These are phyloP conservation scores for Pecten maximus DNA, from an alignment of 2,888 invertebrate species.

Conservation along the genomic window DNA sequence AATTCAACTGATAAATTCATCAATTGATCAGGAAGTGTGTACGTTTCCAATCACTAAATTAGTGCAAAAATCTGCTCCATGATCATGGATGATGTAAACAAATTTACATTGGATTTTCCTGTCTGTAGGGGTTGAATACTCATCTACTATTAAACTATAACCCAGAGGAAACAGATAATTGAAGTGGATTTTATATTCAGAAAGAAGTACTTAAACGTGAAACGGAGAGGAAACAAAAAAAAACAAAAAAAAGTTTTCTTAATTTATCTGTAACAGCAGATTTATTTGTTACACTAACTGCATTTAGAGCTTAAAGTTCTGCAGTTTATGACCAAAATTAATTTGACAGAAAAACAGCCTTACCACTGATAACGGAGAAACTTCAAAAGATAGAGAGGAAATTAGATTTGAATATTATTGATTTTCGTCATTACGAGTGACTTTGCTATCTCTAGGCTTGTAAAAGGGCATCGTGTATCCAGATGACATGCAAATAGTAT, in stretches of 20 bases:
- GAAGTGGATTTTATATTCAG: neutral
- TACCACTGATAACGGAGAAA: neutral
- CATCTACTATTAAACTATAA: neutral
- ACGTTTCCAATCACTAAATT: neutral
- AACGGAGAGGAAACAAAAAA: too few species aligned
- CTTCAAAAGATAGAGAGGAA: constrained; percentile 9
- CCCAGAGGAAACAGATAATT: neutral
- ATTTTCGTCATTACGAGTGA: neutral
- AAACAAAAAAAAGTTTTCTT: neutral
- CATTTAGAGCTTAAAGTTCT: constrained; percentile 24
- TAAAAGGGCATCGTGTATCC: neutral
- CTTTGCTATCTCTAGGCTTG: neutral
- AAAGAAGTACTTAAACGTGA: neutral
- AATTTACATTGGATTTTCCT: neutral
- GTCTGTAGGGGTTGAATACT: neutral
- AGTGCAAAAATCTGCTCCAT: neutral
- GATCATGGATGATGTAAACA: neutral
- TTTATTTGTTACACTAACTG: neutral
- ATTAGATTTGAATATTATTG: constrained; percentile 35
- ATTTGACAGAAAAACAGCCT: constrained; percentile 26
- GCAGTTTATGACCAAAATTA: constrained; percentile 26
- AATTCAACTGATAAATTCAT: neutral
- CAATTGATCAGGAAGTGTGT: neutral
- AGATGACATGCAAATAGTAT: constrained; percentile 27
- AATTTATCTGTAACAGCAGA: neutral